These are phyloP conservation scores for Takifugu flavidus DNA, from an alignment of 2,113 vertebrate species.

Conservation along the genomic window DNA sequence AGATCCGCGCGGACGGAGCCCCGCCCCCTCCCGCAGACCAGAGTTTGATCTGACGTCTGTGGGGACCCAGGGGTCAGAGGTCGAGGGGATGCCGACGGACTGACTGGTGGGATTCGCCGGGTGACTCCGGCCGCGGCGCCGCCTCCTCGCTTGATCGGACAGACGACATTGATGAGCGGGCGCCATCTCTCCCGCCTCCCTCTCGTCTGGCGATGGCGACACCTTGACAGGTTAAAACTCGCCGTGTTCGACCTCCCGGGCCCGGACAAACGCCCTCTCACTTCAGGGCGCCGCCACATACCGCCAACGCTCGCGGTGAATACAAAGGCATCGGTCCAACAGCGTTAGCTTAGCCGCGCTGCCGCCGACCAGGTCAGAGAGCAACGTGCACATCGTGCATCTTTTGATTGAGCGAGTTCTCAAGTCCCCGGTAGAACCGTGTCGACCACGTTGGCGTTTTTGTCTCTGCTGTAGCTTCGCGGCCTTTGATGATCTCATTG, in stretches of 20 bases:
- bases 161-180: constrained; percentile 30
- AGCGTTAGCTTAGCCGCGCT: too few relatives aligned
- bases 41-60: constrained; percentile 47
- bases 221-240: constrained; percentile 67
- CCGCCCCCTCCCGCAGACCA: background rate
- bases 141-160: background rate
- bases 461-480: too few relatives aligned
- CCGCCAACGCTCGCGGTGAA: too few relatives aligned
- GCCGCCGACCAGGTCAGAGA: too few relatives aligned
- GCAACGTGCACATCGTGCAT: too few relatives aligned
- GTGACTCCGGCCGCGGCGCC: too few relatives aligned
- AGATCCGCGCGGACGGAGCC: background rate
- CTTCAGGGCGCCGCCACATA: too few relatives aligned
- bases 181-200: constrained; percentile 44
- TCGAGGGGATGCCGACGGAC: constrained; percentile 50
- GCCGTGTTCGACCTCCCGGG: constrained; percentile 32
- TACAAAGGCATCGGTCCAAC: too few relatives aligned
- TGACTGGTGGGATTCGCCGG: constrained; percentile 30
- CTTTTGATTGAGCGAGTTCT: too few relatives aligned
- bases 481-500: too few relatives aligned
- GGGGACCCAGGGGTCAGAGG: constrained; percentile 45
- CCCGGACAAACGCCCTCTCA: background rate
- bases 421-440: too few relatives aligned
- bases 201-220: constrained; percentile 40
- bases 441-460: too few relatives aligned